phyloP scores from a whole-genome alignment of 2,113 vertebrate genomes.

The Conger conger region DNA sequence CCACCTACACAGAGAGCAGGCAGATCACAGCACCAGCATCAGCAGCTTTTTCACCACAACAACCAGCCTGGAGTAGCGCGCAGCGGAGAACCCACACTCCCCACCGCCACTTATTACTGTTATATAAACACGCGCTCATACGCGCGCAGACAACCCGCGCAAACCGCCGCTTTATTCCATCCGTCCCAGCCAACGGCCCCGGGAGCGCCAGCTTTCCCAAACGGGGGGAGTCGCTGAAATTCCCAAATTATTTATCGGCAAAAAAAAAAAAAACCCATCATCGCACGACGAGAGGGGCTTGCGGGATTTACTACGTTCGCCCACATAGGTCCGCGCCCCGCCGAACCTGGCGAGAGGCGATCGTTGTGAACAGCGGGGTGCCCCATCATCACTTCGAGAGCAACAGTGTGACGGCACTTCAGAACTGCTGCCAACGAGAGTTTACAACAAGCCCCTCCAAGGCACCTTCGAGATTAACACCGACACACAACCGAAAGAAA shows the following conservation, averaged over 20 bases:
- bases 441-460: background rate
- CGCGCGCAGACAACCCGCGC: background rate
- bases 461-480: background rate
- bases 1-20: constrained; percentile 66
- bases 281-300: background rate
- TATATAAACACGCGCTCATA: constrained; percentile 61
- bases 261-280: no score
- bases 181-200: background rate
- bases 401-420: background rate
- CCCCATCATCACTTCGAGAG: background rate
- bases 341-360: background rate
- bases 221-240: background rate
- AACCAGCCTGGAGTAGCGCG: constrained; percentile 5
- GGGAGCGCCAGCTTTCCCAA: background rate
- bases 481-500: background rate
- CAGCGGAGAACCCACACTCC: constrained; percentile 50
- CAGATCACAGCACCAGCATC: constrained; percentile 54
- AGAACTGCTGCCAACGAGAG: background rate
- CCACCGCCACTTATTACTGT: constrained; percentile 59
- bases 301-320: background rate
- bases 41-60: constrained; percentile 34
- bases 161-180: constrained; percentile 33
- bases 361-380: background rate
- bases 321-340: background rate
- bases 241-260: background rate